Base-by-base conservation (phyloP, 2,797 vertebrate genomes). In the Sebastes miniatus region DNA sequence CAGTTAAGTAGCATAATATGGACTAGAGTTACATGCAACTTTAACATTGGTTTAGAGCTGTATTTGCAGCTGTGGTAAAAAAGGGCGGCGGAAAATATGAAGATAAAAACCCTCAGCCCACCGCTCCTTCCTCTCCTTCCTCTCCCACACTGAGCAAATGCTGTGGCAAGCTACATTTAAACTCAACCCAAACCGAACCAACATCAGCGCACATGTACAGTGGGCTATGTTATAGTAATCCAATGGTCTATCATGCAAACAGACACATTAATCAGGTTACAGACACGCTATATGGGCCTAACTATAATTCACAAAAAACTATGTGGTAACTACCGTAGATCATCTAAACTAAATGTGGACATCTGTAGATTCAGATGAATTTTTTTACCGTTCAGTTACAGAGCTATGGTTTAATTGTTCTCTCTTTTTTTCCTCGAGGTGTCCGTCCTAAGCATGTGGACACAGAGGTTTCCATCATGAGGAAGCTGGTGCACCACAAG, bases 401-500 rank as follows among this genome's bases (percentile, higher is more conserved):
- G 54, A 63, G 12, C 5, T 67, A 12, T 39, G 16, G 20, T 52
- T 27, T 57, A 24, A n/a, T 12, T 43, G 18, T 13, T 65, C 20
- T 75, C 25, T 76, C 5, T 68, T 25, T 71, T 54, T 39, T 79
- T 52, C 65, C 64, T 50, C 12, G 1, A 95, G 95, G 92, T 7
- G 89, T 94, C 57, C 88, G 89, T 4, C 68, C 80, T 31, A 95
- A 95, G 62, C 93, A 92, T 10, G 89, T 96, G 67, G 88, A 95
- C 36, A 77, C 57, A 1, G 95, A 96, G 74, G 89, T 93, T 64
- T 90, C 92, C 62, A 92, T 96, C 81, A 95, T 96, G 95, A 95
- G 89, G 87, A 96, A 96, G 59, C 91, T 96, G 83, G 71, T 90
- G 6, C 92, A 96, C 79, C 95, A 96, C 86, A 95, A 94, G 76